Conservation (phyloP, 2,888 invertebrate genomes). For the Elysia crispata region DNA sequence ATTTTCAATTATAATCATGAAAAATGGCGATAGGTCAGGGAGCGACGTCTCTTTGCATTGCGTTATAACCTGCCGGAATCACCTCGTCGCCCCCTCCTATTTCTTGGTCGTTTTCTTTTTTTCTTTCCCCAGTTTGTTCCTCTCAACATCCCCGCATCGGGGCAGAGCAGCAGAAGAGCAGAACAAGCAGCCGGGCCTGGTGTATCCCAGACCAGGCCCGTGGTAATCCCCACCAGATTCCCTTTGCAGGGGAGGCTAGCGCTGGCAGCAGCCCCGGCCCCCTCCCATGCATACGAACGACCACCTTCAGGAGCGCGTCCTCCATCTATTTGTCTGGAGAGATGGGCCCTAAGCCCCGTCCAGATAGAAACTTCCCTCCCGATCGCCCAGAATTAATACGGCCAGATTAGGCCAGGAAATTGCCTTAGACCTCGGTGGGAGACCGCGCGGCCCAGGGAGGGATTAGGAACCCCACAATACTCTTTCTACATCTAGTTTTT, state of each 20-base stretch:
- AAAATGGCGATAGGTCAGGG: neutral
- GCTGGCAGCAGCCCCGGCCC: constrained; percentile 5
- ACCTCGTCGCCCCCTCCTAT: too few relatives aligned
- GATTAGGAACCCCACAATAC: constrained; percentile 49
- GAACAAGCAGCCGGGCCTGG: too few relatives aligned
- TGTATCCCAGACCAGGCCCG: neutral
- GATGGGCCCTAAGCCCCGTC: constrained; percentile 50
- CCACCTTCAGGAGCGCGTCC: constrained; percentile 35
- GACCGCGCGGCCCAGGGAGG: constrained; percentile 31
- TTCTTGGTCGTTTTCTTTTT: too few relatives aligned
- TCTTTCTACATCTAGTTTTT: constrained; percentile 52
- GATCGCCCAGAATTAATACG: constrained; percentile 56
- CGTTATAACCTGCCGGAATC: too few relatives aligned
- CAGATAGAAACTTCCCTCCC: constrained; percentile 45
- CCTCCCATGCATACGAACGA: constrained; percentile 48
- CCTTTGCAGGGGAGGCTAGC: neutral
- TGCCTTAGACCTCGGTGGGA: constrained; percentile 63
- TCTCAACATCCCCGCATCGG: too few relatives aligned
- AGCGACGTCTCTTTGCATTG: too few relatives aligned
- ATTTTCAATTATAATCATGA: constrained; percentile 57
- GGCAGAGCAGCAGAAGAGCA: too few relatives aligned
- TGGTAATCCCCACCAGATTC: constrained; percentile 41
- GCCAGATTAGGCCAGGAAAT: constrained; percentile 66
- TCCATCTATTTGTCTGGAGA: constrained; percentile 56
- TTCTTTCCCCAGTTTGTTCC: too few relatives aligned